Evolutionary conservation across 2,113 vertebrate species (phyloP).

Genomic region (Brachionichthys hirsutus): DNA sequence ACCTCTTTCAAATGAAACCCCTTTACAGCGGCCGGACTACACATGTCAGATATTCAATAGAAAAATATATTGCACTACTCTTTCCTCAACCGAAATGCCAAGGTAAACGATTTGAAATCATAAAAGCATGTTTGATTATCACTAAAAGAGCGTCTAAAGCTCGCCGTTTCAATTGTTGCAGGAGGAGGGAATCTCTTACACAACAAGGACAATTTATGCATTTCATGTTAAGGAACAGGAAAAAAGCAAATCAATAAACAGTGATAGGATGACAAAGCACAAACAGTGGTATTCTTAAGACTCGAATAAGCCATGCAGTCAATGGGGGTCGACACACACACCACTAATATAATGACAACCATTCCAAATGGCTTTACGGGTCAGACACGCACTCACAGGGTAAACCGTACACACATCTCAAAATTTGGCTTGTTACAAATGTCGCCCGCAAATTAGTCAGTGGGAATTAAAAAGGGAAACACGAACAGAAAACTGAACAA

Average conservation of each 20-base stretch:
- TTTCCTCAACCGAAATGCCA: conserved; percentile 67
- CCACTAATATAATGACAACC: conserved; percentile 45
- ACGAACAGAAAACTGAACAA: conserved; percentile 5
- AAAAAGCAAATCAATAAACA: conserved; percentile 39
- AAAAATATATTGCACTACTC: conserved; percentile 82
- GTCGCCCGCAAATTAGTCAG: conserved; percentile 25
- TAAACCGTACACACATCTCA: conserved; percentile 54
- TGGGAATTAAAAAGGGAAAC: conserved; percentile 30
- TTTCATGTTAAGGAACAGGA: conserved; percentile 41
- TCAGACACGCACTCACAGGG: conserved; percentile 56
- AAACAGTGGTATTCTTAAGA: conserved; percentile 62
- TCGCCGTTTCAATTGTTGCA: conserved; percentile 56
- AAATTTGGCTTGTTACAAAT: conserved; percentile 52
- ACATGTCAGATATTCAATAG: conserved; percentile 69
- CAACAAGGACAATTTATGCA: conserved; percentile 44
- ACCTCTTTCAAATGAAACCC: conserved; percentile 48
- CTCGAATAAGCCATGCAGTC: conserved; percentile 68
- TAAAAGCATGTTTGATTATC: conserved; percentile 46
- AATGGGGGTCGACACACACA: conserved; percentile 58
- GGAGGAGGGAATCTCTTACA: conserved; percentile 35
- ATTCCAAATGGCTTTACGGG: conserved; percentile 41
- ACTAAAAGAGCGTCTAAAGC: conserved; percentile 51
- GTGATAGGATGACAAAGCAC: conserved; percentile 45
- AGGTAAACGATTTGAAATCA: conserved; percentile 52
- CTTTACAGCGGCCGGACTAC: conserved; percentile 50